A percentile compares a stretch with the other conserved stretches of the same genome.
phyloP scores from a whole-genome alignment of 2,888 invertebrate genomes.

The Idaea aversata region DNA sequence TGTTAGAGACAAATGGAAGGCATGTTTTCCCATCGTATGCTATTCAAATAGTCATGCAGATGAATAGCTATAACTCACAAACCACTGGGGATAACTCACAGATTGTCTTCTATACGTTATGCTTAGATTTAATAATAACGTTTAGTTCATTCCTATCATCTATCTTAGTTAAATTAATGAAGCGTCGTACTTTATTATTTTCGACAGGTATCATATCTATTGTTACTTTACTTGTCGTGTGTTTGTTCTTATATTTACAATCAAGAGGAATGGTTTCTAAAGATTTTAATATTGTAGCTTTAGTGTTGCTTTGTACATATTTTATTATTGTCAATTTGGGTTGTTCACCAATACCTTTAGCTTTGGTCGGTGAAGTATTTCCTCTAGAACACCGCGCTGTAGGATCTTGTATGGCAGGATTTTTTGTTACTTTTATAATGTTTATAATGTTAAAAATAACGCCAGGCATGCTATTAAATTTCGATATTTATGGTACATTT shows the following conservation, averaged over 20 bases:
- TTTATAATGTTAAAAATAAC: slow-evolving; percentile 5
- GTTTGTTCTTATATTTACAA: slow-evolving; percentile 44
- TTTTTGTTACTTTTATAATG: slow-evolving; percentile 8
- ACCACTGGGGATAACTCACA: slow-evolving; percentile 43
- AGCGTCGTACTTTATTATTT: slow-evolving; percentile 50
- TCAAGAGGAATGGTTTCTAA: slow-evolving; percentile 35
- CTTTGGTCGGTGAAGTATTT: slow-evolving; percentile 56
- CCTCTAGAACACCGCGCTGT: slow-evolving; percentile 54
- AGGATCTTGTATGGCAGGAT: slow-evolving; percentile 33
- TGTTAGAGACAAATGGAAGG: slow-evolving; percentile 52
- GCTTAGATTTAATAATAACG: slow-evolving; percentile 51
- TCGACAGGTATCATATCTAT: slow-evolving; percentile 47
- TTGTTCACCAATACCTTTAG: slow-evolving; percentile 55
- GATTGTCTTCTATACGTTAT: slow-evolving; percentile 48
- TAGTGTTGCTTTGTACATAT: slow-evolving; percentile 44
- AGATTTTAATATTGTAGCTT: slow-evolving; percentile 40
- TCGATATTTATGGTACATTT: slow-evolving; percentile 3
- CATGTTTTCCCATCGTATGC: slow-evolving; percentile 58
- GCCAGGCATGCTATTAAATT: slow-evolving; percentile 1
- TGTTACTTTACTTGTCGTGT: slow-evolving; percentile 36
- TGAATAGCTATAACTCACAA: slow-evolving; percentile 41
- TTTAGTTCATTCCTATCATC: slow-evolving; percentile 47
- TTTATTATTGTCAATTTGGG: slow-evolving; percentile 57
- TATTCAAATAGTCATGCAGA: slow-evolving; percentile 47
- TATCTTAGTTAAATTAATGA: slow-evolving; percentile 48